phyloP scores from a whole-genome alignment of 1,140 invertebrate species.

The Manduca sexta region DNA sequence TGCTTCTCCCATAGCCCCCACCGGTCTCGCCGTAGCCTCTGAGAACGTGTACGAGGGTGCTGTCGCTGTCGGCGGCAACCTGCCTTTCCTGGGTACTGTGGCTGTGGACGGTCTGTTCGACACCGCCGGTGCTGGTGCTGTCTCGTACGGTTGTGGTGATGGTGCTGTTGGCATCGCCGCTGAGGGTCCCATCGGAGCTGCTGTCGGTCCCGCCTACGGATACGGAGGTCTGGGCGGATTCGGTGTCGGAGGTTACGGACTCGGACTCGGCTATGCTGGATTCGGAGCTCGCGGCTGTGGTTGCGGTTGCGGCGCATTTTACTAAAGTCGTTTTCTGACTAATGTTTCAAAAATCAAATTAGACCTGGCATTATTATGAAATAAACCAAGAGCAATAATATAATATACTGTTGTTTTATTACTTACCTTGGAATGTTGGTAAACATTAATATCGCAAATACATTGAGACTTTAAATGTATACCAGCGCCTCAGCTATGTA shows the following conservation, averaged over 20 bases:
- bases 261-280: background rate
- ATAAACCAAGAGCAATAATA: no score
- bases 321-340: no score
- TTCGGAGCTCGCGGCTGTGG: background rate
- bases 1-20: background rate
- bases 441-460: no score
- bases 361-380: no score
- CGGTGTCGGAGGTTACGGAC: background rate
- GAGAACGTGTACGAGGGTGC: conserved; percentile 4
- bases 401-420: no score
- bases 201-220: no score
- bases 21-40: background rate
- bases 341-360: no score
- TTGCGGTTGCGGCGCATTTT: background rate
- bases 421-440: no score
- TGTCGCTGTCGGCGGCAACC: conserved; percentile 7
- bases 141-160: conserved; percentile 21
- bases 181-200: background rate
- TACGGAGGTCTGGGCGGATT: background rate
- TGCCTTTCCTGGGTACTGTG: conserved; percentile 9
- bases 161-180: conserved; percentile 10
- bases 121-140: conserved; percentile 22
- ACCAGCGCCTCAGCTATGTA: no score
- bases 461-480: no score
- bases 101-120: conserved; percentile 23